These are phyloP conservation scores for Zenarchopterus dispar DNA, from an alignment of 2,797 vertebrate species.

Conservation along the genomic window DNA sequence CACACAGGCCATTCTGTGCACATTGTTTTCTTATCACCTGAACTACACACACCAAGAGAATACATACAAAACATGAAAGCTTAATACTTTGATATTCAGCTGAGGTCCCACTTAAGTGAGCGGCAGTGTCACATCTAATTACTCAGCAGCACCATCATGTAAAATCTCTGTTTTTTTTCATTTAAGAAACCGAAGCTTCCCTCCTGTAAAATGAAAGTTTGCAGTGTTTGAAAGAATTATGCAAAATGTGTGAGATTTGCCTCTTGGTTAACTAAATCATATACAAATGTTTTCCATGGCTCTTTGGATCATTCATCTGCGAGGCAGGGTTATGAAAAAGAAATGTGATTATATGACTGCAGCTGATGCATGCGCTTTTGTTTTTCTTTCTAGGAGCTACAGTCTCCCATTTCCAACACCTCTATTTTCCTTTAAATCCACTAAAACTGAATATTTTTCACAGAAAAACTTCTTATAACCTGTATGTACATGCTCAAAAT, in stretches of 20 bases:
- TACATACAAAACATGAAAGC: conserved; percentile 46
- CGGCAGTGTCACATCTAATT: conserved; percentile 68
- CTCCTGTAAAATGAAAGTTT: conserved; percentile 73
- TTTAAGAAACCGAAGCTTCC: conserved; percentile 68
- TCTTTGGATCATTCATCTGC: conserved; percentile 20
- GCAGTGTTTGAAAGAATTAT: conserved; percentile 57
- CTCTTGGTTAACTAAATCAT: conserved; percentile 28
- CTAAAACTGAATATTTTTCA: conserved; percentile 1
- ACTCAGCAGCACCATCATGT: conserved; percentile 66
- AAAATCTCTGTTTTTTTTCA: conserved; percentile 34
- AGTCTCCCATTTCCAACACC: background rate
- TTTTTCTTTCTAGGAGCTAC: conserved; percentile 42
- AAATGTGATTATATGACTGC: conserved; percentile 27
- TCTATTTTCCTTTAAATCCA: conserved; percentile 21
- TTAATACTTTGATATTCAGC: conserved; percentile 60
- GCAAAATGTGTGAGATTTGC: conserved; percentile 26
- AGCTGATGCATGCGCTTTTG: conserved; percentile 17
- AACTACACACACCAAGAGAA: conserved; percentile 72
- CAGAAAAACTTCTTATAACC: too few relatives aligned
- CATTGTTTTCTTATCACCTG: conserved; percentile 57
- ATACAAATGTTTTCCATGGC: conserved; percentile 7
- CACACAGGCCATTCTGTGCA: conserved; percentile 1
- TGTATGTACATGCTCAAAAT: background rate
- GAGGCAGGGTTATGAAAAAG: too few relatives aligned
- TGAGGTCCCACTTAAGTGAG: conserved; percentile 48